Base-by-base conservation (phyloP, 2,888 invertebrate genomes). In the Coronaproctus castanopsis region DNA sequence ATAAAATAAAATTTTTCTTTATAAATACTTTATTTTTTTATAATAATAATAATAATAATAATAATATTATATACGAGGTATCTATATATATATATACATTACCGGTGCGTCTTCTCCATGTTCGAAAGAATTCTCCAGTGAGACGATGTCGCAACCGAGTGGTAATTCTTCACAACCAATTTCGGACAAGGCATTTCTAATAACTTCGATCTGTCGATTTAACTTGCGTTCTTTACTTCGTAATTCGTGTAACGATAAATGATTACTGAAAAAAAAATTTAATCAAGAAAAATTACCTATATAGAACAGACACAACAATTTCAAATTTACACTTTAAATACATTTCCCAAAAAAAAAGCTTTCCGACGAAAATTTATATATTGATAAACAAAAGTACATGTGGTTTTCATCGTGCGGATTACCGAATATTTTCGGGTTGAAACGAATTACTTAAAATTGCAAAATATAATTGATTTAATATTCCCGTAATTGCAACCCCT, bases 111-210 rank as follows among this genome's bases (percentile, higher is more conserved):
- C 64, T 10, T 59, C 55, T 50, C 57, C 60, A 48, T 79, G 78
- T 63, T 83, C 82, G 60, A 78, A 78, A 21, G 78, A 74, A 69
- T 76, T 76, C 63, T 80, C 83, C 63, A 82, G 80, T 68, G 74
- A 82, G 10, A 59, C 56, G 21, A 61, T 75, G 72, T 88, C 88
- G 70, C 87, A 87, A 57, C 87, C 89, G 5, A 86, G 83, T 19
- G 89, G 89, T 61, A 86, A 78, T 73, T 89, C 88, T 71, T 89
- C 88, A 70, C 88, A 88, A 59, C 89, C 88, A 24, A 89, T 76
- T 71, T 89, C 87, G 61, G 85, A 87, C 61, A 90, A 73, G n/a
- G 89, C 88, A 54, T 82, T 79, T 67, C 84, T 81, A 65, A 89
- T 88, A 71, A 90, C 80, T 69, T 90, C 88, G 2, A 84, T 80